phyloP scores from a whole-genome alignment of 2,888 invertebrate genomes.

The Blastobasis lacticolella region DNA sequence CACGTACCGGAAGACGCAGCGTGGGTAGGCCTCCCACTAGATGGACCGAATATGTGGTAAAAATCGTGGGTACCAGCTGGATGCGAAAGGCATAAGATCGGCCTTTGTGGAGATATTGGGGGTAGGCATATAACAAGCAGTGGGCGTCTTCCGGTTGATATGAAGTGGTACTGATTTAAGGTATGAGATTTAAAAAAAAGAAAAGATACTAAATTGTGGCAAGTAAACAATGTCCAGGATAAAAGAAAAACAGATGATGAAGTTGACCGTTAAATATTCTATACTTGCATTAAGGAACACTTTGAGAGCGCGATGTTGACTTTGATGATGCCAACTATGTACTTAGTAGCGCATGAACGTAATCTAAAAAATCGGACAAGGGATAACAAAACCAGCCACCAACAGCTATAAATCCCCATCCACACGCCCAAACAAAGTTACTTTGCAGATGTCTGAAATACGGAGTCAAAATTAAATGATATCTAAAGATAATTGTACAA shows the following conservation, averaged over 20 bases:
- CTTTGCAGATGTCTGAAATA: constrained; percentile 34
- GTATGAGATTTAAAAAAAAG: neutral
- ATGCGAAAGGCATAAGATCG: neutral
- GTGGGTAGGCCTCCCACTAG: too few species aligned
- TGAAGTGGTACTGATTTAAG: neutral
- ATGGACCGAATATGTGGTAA: too few species aligned
- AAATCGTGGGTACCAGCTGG: neutral
- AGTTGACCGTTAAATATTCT: too few species aligned
- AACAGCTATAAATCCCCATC: constrained; percentile 1
- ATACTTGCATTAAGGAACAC: too few species aligned
- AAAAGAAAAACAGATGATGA: too few species aligned
- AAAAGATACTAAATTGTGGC: too few species aligned
- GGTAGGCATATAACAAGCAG: too few species aligned
- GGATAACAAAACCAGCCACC: constrained; percentile 17
- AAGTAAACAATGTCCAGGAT: too few species aligned
- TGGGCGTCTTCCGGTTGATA: too few species aligned
- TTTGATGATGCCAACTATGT: neutral
- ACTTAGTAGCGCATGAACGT: neutral
- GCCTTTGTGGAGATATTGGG: too few species aligned
- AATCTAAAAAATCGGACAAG: neutral
- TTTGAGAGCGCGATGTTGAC: too few species aligned
- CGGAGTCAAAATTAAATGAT: constrained; percentile 34
- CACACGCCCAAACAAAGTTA: constrained; percentile 12
- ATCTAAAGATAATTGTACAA: constrained; percentile 60
- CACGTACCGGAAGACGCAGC: too few species aligned